A percentile compares a stretch with the other conserved stretches of the same genome.
Evolutionary conservation across 1,140 invertebrate genomes (phyloP).

Genomic region (Sycophaga agraensis): DNA sequence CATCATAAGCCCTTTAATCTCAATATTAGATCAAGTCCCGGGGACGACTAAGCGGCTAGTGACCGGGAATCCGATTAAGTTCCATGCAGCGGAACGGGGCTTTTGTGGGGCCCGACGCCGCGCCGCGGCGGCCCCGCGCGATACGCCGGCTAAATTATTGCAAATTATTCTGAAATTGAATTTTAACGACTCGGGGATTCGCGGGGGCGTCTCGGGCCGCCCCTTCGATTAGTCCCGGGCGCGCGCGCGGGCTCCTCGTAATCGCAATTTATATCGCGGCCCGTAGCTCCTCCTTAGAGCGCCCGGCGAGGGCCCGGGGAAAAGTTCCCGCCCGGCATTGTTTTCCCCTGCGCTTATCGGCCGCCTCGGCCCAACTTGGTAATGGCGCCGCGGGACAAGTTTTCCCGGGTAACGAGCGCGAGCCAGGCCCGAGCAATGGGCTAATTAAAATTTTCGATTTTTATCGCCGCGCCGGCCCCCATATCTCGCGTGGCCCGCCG

Average conservation of each 20-base stretch:
- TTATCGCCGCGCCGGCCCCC: background rate
- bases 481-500: too few relatives aligned
- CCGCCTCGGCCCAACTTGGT: slow-evolving; percentile 9
- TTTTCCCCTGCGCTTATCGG: background rate
- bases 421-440: background rate
- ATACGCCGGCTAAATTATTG: slow-evolving; percentile 9
- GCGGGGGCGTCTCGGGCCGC: too few relatives aligned
- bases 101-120: background rate
- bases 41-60: background rate
- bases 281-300: background rate
- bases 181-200: background rate
- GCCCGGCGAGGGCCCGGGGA: too few relatives aligned
- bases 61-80: slow-evolving; percentile 17
- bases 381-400: slow-evolving; percentile 10
- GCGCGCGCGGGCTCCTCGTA: background rate
- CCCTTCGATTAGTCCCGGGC: background rate
- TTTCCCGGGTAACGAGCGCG: slow-evolving; percentile 18
- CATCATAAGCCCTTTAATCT: slow-evolving; percentile 13
- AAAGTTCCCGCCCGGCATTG: slow-evolving; percentile 8
- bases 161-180: slow-evolving; percentile 22
- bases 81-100: slow-evolving; percentile 9
- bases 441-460: slow-evolving; percentile 23
- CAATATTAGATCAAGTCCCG: slow-evolving; percentile 1
- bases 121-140: background rate
- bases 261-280: slow-evolving; percentile 15